phyloP scores from a whole-genome alignment of 35 echinoderm and acorn worm species.

The Heliocidaris tuberculata region DNA sequence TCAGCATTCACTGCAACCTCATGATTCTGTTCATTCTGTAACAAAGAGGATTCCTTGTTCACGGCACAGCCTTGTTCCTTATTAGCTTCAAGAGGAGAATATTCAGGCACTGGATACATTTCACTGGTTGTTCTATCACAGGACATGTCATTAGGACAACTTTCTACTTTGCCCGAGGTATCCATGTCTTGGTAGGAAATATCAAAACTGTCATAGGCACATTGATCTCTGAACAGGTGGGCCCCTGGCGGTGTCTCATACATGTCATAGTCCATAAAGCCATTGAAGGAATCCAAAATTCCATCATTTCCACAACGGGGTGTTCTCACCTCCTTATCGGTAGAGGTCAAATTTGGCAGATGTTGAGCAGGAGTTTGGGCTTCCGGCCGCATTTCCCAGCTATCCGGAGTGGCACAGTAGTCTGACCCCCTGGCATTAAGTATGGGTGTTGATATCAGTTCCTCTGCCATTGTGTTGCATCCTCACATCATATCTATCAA shows the following conservation, averaged over 20 bases:
- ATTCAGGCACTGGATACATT: not conserved
- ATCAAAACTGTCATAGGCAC: not conserved
- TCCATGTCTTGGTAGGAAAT: not conserved
- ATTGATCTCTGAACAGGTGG: constrained; percentile 8
- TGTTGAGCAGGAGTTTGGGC: not conserved
- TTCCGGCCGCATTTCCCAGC: constrained; percentile 36
- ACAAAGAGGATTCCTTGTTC: not conserved
- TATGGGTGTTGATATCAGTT: not conserved
- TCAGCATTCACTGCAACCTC: not conserved
- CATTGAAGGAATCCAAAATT: not conserved
- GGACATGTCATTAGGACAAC: not conserved
- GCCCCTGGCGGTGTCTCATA: constrained; percentile 37
- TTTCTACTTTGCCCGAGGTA: not conserved
- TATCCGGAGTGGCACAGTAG: constrained; percentile 17
- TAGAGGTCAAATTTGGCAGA: not conserved
- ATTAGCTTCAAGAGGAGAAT: not conserved
- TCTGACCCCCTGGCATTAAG: not conserved
- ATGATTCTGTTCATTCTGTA: not conserved
- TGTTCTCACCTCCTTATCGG: not conserved
- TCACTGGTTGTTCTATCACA: not conserved
- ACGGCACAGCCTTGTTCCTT: not conserved
- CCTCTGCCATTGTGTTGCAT: not conserved
- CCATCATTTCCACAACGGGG: not conserved
- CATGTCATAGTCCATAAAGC: not conserved
- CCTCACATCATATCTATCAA: too few species aligned